A percentile compares a stretch with the other conserved stretches of the same genome.
phyloP scores from a whole-genome alignment of 2,113 vertebrate genomes.

The Calidris pugnax region DNA sequence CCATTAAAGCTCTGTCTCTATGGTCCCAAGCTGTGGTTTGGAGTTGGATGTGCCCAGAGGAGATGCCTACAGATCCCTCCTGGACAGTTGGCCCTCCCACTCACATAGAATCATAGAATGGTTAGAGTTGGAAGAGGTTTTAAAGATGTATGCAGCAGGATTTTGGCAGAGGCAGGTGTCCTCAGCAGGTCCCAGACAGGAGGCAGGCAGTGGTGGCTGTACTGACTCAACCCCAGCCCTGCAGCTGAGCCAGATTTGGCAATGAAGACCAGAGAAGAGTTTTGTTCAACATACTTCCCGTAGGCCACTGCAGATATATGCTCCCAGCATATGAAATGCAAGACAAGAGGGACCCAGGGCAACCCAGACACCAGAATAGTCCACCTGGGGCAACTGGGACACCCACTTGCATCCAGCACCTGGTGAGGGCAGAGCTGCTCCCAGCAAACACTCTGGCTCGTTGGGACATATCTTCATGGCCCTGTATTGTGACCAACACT shows the following conservation, averaged over 20 bases:
- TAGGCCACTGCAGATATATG: too few relatives aligned
- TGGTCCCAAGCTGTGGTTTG: not conserved
- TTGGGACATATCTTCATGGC: not conserved
- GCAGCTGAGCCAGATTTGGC: not conserved
- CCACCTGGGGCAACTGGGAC: not conserved
- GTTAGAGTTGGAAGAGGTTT: not conserved
- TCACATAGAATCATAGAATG: not conserved
- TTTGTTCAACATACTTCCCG: not conserved
- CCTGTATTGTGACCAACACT: not conserved
- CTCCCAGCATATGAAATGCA: not conserved
- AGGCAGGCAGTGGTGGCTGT: not conserved
- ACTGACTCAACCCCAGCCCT: not conserved
- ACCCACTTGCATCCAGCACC: not conserved
- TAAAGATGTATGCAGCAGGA: not conserved
- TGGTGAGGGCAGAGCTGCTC: not conserved
- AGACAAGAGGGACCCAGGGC: not conserved
- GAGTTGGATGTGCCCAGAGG: not conserved
- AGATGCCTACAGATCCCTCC: not conserved
- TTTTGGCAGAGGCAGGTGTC: not conserved
- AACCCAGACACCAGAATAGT: not conserved
- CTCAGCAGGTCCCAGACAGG: not conserved
- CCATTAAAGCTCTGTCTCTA: not conserved
- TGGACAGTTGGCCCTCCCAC: not conserved
- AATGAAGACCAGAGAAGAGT: not conserved
- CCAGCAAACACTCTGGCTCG: not conserved